phyloP scores from a whole-genome alignment of 2,888 invertebrate genomes.

The Eudemis profundana region DNA sequence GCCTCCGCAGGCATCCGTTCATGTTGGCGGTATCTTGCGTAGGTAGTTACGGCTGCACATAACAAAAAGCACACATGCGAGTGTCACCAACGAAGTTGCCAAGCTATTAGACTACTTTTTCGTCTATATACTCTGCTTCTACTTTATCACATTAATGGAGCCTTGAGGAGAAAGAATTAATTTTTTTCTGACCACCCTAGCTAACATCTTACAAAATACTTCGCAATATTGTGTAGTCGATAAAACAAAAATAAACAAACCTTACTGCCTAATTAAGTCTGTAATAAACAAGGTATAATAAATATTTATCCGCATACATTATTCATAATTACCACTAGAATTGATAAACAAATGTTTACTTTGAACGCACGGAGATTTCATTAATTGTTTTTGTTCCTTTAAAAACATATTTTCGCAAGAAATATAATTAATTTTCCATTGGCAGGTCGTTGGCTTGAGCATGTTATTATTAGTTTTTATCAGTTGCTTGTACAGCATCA shows the following conservation, averaged over 20 bases:
- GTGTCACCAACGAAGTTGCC: no score
- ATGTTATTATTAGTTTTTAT: background rate
- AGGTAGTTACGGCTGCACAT: no score
- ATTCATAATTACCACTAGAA: constrained; percentile 33
- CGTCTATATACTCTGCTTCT: no score
- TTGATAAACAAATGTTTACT: constrained; percentile 30
- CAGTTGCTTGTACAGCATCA: no score
- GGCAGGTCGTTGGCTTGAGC: background rate
- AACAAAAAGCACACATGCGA: no score
- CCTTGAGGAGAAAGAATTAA: no score
- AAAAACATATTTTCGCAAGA: constrained; percentile 10
- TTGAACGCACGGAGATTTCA: constrained; percentile 4
- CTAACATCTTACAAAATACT: background rate
- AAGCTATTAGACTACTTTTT: no score
- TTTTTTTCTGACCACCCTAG: no score
- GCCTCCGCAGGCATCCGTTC: no score
- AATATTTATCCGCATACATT: constrained; percentile 34
- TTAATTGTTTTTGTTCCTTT: constrained; percentile 25
- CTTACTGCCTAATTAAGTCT: constrained; percentile 13
- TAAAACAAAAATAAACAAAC: constrained; percentile 26
- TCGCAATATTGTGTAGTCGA: background rate
- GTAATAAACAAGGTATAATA: constrained; percentile 20
- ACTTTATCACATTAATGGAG: no score
- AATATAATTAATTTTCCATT: constrained; percentile 8
- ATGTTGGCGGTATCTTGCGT: no score